Evolutionary conservation across 2,888 invertebrate genomes (phyloP).

Genomic region (Heliconius sara): DNA sequence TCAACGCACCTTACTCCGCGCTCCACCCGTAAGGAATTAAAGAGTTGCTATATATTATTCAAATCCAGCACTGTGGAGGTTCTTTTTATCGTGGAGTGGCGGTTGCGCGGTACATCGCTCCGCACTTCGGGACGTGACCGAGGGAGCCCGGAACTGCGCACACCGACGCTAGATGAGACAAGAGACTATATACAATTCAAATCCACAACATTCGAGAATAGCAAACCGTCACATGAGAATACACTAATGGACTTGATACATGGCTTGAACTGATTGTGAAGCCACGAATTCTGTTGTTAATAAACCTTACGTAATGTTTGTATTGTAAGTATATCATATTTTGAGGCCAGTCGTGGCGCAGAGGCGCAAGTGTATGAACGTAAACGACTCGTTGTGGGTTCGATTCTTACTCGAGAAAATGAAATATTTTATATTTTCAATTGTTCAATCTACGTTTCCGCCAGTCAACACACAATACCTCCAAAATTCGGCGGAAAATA

Average conservation of each 20-base stretch:
- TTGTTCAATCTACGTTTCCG: too few species aligned
- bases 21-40: constrained; percentile 59
- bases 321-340: not conserved
- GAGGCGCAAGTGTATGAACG: too few species aligned
- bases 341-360: too few species aligned
- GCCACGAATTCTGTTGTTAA: not conserved
- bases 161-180: constrained; percentile 64
- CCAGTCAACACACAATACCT: too few species aligned
- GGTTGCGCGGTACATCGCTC: constrained; percentile 80
- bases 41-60: constrained; percentile 79
- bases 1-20: constrained; percentile 37
- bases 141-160: constrained; percentile 61
- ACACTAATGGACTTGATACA: constrained; percentile 45
- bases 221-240: constrained; percentile 39
- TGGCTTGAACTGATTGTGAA: constrained; percentile 39
- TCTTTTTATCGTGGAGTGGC: constrained; percentile 78
- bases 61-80: constrained; percentile 70
- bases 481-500: too few species aligned
- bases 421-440: too few species aligned
- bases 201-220: constrained; percentile 34
- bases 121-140: constrained; percentile 81
- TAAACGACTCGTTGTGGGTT: too few species aligned
- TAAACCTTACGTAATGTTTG: constrained; percentile 3
- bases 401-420: too few species aligned
- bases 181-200: constrained; percentile 52